These are phyloP conservation scores for Parotia lawesii DNA, from an alignment of 2,113 vertebrate species.

Conservation along the genomic window DNA sequence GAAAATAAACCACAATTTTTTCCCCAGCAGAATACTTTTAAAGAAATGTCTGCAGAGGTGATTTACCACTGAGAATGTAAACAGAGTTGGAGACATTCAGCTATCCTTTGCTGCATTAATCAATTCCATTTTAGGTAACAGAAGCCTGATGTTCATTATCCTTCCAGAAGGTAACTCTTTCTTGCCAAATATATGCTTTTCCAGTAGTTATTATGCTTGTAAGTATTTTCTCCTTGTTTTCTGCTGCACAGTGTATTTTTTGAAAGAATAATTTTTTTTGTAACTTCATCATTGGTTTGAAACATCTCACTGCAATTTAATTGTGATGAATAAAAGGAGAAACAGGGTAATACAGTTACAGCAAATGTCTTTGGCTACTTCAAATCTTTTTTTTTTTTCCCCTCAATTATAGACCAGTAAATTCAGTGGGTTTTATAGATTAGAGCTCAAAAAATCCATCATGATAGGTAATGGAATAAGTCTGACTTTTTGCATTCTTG, in stretches of 20 bases:
- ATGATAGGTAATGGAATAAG: neutral
- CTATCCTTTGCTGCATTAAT: neutral
- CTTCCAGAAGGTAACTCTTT: neutral
- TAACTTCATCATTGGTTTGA: neutral
- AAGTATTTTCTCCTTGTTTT: neutral
- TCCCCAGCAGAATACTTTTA: neutral
- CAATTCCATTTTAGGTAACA: conserved; percentile 11
- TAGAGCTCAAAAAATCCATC: neutral
- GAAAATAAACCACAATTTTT: neutral
- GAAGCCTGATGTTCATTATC: conserved; percentile 1
- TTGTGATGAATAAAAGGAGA: neutral
- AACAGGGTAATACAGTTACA: neutral
- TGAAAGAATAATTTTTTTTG: neutral
- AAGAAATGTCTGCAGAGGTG: neutral
- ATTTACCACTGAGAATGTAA: conserved; percentile 4
- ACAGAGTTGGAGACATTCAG: neutral
- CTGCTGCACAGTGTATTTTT: neutral
- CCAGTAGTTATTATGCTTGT: neutral
- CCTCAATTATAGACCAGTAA: neutral
- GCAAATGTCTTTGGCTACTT: neutral
- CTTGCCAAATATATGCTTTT: conserved; percentile 4
- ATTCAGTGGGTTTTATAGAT: neutral
- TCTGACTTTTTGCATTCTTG: neutral
- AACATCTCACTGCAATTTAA: neutral
- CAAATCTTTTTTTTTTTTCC: neutral